Base-by-base conservation (phyloP, 2,888 invertebrate species). In the Itoplectis maculator region DNA sequence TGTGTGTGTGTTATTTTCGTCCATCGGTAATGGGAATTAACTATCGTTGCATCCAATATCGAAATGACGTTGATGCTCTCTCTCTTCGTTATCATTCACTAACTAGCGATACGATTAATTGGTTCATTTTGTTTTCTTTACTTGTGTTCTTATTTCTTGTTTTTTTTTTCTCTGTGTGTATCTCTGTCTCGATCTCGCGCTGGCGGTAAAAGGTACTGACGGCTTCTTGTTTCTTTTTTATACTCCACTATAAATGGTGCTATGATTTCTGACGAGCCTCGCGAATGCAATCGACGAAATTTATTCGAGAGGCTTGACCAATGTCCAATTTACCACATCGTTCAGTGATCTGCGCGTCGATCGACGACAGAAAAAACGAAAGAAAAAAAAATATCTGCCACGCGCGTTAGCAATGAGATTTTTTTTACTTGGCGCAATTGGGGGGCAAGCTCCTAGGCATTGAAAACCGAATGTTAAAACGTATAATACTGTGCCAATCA, bases 131-230 rank as follows among this genome's bases (percentile, higher is more conserved):
- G 13, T 78, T 80, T 74, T 72, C 66, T 35, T 29, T 29, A 29
- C 29, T 29, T 29, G 3, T 29, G 29, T 29, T 29, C 56, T 66
- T 81, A 54, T 66, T 86, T 88, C 87, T 87, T 85, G 85, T 86
- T 76, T 63, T 74, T 2, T 63, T 8, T 61, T 11, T 35, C 9
- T 73, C 72, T 65, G 40, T 65, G 47, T 69, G 45, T 37, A 23
- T 20, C 37, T 40, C 70, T 54, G 69, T 75, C 77, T 66, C 86
- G 87, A 88, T 84, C 86, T 84, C 85, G 84, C 85, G 87, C 84
- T 73, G 87, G 87, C 86, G 81, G 73, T 83, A 74, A 77, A 85
- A 85, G 79, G 79, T 78, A 75, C 73, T 66, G 81, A 79, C 75
- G 83, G 81, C 73, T 81, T 76, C 75, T 80, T 40, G 72, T 70